These are phyloP conservation scores for Prosapia bicincta DNA, from an alignment of 2,888 invertebrate genomes.

Conservation along the genomic window DNA sequence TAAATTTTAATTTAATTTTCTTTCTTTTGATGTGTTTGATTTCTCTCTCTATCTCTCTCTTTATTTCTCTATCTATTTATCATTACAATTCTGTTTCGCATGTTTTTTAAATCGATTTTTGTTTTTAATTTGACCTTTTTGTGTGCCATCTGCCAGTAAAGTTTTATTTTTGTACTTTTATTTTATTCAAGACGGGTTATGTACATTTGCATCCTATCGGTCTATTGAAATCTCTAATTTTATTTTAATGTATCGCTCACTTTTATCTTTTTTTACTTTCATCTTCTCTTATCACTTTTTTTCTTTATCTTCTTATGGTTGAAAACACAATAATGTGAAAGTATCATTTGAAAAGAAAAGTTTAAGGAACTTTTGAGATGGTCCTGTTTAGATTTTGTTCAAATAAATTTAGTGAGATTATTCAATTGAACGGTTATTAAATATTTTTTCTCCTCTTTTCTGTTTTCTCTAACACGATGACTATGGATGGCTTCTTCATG, in stretches of 20 bases:
- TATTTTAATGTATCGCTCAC: slow-evolving; percentile 24
- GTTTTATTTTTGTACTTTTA: not conserved
- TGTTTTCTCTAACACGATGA: slow-evolving; percentile 38
- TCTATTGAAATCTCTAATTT: slow-evolving; percentile 25
- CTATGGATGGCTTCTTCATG: slow-evolving; percentile 51
- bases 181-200: slow-evolving; percentile 9
- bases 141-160: not conserved
- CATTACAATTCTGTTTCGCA: slow-evolving; percentile 29
- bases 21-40: slow-evolving; percentile 37
- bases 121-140: slow-evolving; percentile 33
- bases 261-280: slow-evolving; percentile 33
- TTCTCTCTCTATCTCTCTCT: slow-evolving; percentile 36
- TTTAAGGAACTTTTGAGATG: slow-evolving; percentile 53
- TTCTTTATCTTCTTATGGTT: slow-evolving; percentile 7
- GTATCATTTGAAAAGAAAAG: slow-evolving; percentile 33
- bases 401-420: not conserved
- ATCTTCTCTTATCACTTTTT: slow-evolving; percentile 31
- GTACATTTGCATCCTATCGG: slow-evolving; percentile 2
- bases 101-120: slow-evolving; percentile 36
- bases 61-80: slow-evolving; percentile 32
- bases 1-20: slow-evolving; percentile 38
- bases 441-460: slow-evolving; percentile 50
- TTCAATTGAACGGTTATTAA: slow-evolving; percentile 17
- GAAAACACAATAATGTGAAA: slow-evolving; percentile 15
- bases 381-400: slow-evolving; percentile 42